Conservation (phyloP, 2,888 invertebrate species). For the Plebejus anna region DNA sequence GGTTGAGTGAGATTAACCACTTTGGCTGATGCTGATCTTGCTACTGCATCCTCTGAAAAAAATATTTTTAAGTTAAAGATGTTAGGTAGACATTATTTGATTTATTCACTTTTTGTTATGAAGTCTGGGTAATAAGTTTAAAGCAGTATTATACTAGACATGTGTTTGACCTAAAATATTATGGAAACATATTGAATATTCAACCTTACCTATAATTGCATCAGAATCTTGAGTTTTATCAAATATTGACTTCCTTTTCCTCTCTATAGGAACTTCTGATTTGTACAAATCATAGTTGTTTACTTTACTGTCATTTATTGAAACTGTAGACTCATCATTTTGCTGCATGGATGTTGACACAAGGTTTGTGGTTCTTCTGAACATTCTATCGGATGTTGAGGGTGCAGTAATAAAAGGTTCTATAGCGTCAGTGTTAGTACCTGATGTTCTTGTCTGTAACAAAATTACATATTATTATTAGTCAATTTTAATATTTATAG, state of each 20-base stretch:
- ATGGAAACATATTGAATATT: conserved; percentile 20
- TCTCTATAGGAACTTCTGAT: conserved; percentile 45
- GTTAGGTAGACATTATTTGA: background rate
- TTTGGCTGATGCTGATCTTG: conserved; percentile 55
- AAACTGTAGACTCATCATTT: conserved; percentile 43
- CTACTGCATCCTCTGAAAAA: conserved; percentile 45
- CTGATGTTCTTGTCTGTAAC: conserved; percentile 45
- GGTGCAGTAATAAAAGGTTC: conserved; percentile 45
- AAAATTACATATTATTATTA: background rate
- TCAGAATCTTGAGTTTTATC: conserved; percentile 33
- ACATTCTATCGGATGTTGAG: conserved; percentile 43
- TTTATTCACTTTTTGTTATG: no score
- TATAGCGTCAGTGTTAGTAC: conserved; percentile 43
- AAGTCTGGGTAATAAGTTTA: background rate
- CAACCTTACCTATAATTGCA: conserved; percentile 32
- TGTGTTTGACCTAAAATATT: background rate
- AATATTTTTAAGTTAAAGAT: conserved; percentile 30
- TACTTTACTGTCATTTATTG: conserved; percentile 43
- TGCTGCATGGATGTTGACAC: conserved; percentile 45
- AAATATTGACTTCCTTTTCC: conserved; percentile 58
- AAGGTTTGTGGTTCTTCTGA: conserved; percentile 46
- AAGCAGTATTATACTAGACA: conserved; percentile 32
- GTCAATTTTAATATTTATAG: no score
- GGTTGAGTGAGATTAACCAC: conserved; percentile 56
- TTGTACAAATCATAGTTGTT: conserved; percentile 43